Conservation (phyloP, 2,113 vertebrate species). For the Oreochromis niloticus region DNA sequence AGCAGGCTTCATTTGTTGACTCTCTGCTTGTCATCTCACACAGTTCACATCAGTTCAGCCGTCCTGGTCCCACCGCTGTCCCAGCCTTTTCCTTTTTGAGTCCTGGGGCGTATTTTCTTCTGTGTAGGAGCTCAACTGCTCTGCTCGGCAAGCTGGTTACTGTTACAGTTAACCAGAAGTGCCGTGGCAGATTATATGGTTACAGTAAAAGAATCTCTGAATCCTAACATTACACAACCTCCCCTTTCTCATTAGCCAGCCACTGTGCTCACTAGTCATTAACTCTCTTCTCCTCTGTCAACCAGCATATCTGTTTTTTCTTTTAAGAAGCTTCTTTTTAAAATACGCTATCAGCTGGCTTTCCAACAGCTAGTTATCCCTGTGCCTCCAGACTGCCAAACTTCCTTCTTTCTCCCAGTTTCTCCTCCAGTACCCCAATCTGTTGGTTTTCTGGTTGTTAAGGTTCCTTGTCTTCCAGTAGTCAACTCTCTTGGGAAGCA, state of each 20-base stretch:
- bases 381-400: background rate
- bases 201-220: no score
- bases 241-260: background rate
- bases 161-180: no score
- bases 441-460: background rate
- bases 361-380: background rate
- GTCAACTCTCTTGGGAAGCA: background rate
- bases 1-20: background rate
- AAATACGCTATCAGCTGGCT: background rate
- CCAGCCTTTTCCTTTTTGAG: background rate
- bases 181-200: no score
- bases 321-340: background rate
- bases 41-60: background rate
- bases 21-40: background rate
- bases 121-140: background rate
- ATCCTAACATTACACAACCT: background rate
- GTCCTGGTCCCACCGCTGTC: background rate
- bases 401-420: background rate
- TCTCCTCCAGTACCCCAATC: background rate
- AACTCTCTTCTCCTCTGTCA: background rate
- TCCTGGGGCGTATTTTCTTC: background rate
- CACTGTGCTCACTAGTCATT: background rate
- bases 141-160: background rate
- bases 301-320: background rate
- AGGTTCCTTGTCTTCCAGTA: background rate